These are phyloP conservation scores for Poliocrania exsul DNA, from an alignment of 2,797 vertebrate genomes.

Conservation along the genomic window DNA sequence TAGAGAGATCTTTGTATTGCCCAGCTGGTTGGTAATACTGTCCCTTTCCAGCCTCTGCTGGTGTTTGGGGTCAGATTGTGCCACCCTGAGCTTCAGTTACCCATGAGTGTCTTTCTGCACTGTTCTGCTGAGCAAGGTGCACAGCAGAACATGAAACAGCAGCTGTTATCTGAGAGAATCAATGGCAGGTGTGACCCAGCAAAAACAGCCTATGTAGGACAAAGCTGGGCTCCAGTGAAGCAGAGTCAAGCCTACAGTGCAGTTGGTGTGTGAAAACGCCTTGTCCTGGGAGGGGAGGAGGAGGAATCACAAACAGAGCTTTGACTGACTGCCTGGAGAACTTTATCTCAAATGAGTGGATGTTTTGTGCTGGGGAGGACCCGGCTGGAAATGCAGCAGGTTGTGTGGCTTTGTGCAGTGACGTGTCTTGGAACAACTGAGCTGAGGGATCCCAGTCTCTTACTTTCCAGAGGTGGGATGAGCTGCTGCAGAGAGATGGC, in stretches of 20 bases:
- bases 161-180: conserved; percentile 48
- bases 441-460: background rate
- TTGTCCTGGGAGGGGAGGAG: conserved; percentile 4
- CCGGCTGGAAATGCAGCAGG: background rate
- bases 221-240: conserved; percentile 42
- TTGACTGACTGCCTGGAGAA: background rate
- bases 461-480: rapidly evolving
- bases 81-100: background rate
- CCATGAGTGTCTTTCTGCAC: background rate
- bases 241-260: background rate
- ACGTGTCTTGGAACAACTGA: background rate
- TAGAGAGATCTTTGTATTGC: background rate
- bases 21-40: background rate
- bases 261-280: background rate
- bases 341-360: background rate
- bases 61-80: background rate
- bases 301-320: background rate
- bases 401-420: background rate
- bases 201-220: conserved; percentile 41
- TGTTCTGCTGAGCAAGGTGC: background rate
- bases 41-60: background rate
- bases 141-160: conserved; percentile 28
- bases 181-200: conserved; percentile 66
- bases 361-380: background rate
- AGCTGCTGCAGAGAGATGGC: rapidly evolving